phyloP scores from a whole-genome alignment of 2,797 vertebrate genomes.

The Cuniculus paca region DNA sequence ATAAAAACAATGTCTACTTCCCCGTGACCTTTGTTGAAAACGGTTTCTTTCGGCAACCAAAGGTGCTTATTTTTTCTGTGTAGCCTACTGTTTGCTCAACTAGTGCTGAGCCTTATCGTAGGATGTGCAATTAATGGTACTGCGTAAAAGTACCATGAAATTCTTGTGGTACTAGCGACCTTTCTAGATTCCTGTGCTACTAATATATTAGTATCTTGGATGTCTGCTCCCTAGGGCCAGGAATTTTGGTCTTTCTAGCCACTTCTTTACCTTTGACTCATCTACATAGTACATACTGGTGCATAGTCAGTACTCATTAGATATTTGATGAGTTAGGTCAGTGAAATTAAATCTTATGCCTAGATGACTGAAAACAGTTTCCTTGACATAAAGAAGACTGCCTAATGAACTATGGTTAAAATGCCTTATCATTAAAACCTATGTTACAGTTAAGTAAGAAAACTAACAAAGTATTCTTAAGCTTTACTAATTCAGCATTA shows the following conservation, averaged over 20 bases:
- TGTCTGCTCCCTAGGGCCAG: neutral
- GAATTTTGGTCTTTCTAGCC: neutral
- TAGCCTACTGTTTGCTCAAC: neutral
- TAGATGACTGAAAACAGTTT: conserved; percentile 19
- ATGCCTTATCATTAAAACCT: neutral
- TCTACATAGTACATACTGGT: neutral
- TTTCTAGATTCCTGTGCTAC: neutral
- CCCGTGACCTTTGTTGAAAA: neutral
- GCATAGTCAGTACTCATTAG: neutral
- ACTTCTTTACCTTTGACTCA: neutral
- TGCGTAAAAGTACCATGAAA: neutral
- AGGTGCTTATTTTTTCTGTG: neutral
- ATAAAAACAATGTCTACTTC: neutral
- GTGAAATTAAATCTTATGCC: neutral
- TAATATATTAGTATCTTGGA: neutral
- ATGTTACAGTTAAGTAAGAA: neutral
- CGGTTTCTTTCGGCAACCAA: neutral
- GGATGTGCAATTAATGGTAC: neutral
- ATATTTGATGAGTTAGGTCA: neutral
- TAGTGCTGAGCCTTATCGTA: neutral
- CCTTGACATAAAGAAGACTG: neutral
- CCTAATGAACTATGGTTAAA: neutral
- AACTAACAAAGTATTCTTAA: conserved; percentile 10
- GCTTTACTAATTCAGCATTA: neutral
- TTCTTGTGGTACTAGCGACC: neutral